A percentile compares a stretch with the other conserved stretches of the same genome.
phyloP scores from a whole-genome alignment of 1,140 invertebrate genomes.

The Adelges cooleyi region DNA sequence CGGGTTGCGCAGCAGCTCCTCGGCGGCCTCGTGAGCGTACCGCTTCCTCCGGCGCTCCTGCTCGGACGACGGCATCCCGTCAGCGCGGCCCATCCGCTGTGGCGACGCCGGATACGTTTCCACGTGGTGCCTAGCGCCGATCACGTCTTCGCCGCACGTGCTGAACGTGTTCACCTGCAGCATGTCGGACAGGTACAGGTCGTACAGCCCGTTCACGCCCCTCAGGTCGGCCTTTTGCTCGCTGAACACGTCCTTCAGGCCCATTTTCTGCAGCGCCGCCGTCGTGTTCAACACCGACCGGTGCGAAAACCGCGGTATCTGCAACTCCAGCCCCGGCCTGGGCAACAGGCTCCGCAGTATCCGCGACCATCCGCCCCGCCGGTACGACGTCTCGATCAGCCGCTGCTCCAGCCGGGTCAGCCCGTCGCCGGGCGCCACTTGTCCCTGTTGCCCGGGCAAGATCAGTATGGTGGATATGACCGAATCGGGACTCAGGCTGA shows the following conservation, averaged over 20 bases:
- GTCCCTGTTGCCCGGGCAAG: slow-evolving; percentile 61
- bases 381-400: slow-evolving; percentile 50
- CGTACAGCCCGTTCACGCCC: slow-evolving; percentile 63
- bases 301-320: slow-evolving; percentile 69
- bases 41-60: neutral
- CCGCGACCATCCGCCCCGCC: slow-evolving; percentile 58
- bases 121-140: slow-evolving; percentile 59
- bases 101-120: slow-evolving; percentile 63
- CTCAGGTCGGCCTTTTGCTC: slow-evolving; percentile 59
- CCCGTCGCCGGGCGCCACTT: slow-evolving; percentile 60
- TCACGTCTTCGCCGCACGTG: slow-evolving; percentile 61
- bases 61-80: neutral
- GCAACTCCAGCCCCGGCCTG: slow-evolving; percentile 59
- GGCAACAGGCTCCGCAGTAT: slow-evolving; percentile 58
- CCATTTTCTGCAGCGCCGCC: slow-evolving; percentile 61
- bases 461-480: slow-evolving; percentile 63
- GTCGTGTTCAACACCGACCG: slow-evolving; percentile 67
- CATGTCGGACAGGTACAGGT: slow-evolving; percentile 65
- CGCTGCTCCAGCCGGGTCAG: slow-evolving; percentile 57
- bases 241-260: slow-evolving; percentile 62
- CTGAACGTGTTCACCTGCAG: slow-evolving; percentile 64
- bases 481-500: slow-evolving; percentile 56
- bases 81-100: slow-evolving; percentile 33
- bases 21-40: neutral
- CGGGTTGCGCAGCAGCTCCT: slow-evolving; percentile 6